Conservation (phyloP, 2,888 invertebrate genomes). For the Magallana nippona region DNA sequence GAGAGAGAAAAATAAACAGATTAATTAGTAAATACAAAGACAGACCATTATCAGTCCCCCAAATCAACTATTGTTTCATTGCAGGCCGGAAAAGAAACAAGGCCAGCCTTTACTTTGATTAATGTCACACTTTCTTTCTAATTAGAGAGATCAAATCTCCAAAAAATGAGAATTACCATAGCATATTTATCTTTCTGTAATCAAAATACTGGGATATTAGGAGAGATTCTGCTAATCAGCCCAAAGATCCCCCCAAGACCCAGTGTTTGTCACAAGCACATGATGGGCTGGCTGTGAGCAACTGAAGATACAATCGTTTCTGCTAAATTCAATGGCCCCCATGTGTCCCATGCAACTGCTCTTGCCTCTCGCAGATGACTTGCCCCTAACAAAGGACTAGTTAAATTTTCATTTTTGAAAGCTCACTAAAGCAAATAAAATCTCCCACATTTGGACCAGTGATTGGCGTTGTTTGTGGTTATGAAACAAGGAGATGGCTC, state of each 20-base stretch:
- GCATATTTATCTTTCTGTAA: constrained; percentile 27
- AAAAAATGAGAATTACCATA: constrained; percentile 20
- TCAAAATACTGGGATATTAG: constrained; percentile 18
- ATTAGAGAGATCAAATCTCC: constrained; percentile 28
- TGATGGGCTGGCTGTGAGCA: neutral
- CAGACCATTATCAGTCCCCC: constrained; percentile 15
- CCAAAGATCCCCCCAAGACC: constrained; percentile 1
- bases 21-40: constrained; percentile 23
- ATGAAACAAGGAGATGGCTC: constrained; percentile 3
- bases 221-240: constrained; percentile 1
- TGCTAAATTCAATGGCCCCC: constrained; percentile 18
- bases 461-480: constrained; percentile 6
- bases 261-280: constrained; percentile 1
- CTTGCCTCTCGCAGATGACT: constrained; percentile 19
- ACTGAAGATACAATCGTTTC: neutral
- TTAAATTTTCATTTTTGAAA: constrained; percentile 28
- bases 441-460: constrained; percentile 10
- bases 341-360: constrained; percentile 30
- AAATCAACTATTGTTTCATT: neutral
- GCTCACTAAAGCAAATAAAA: constrained; percentile 18
- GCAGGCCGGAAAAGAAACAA: neutral
- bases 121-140: constrained; percentile 31
- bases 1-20: neutral
- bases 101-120: constrained; percentile 6
- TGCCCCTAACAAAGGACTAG: constrained; percentile 4